phyloP scores from a whole-genome alignment of 2,113 vertebrate genomes.

The Noctilio leporinus region DNA sequence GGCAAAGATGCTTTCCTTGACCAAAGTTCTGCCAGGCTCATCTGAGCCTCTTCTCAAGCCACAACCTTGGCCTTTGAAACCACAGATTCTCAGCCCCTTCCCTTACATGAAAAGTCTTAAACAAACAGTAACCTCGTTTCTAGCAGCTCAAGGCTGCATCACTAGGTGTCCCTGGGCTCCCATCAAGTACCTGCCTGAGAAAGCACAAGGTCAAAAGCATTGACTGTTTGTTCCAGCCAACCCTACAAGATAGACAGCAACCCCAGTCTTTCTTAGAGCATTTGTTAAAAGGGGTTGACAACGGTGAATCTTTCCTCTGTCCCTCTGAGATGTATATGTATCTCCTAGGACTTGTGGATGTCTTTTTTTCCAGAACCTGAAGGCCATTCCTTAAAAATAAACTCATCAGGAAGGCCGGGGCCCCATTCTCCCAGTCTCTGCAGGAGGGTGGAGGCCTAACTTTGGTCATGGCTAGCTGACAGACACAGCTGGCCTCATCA shows the following conservation, averaged over 20 bases:
- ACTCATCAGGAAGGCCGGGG: not conserved
- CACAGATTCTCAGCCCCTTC: not conserved
- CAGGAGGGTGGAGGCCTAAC: not conserved
- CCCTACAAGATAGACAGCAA: not conserved
- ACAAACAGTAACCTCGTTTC: not conserved
- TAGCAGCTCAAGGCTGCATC: not conserved
- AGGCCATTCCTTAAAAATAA: not conserved
- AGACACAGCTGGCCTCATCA: not conserved
- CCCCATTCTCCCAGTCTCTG: not conserved
- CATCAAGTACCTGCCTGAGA: not conserved
- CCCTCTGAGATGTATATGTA: not conserved
- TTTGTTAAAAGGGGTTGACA: not conserved
- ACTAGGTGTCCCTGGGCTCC: not conserved
- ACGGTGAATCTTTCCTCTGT: not conserved
- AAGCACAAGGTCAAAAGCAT: not conserved
- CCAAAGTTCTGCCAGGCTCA: not conserved
- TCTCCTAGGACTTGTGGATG: not conserved
- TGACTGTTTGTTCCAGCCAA: not conserved
- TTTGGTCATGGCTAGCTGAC: not conserved
- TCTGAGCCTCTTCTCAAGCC: not conserved
- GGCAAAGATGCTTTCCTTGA: not conserved
- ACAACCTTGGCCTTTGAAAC: not conserved
- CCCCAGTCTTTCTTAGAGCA: not conserved
- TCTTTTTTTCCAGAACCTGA: not conserved
- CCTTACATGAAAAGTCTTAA: not conserved